A percentile compares a stretch with the other conserved stretches of the same genome.
Evolutionary conservation across 2,113 vertebrate species (phyloP).

Genomic region (Fulmarus glacialis): DNA sequence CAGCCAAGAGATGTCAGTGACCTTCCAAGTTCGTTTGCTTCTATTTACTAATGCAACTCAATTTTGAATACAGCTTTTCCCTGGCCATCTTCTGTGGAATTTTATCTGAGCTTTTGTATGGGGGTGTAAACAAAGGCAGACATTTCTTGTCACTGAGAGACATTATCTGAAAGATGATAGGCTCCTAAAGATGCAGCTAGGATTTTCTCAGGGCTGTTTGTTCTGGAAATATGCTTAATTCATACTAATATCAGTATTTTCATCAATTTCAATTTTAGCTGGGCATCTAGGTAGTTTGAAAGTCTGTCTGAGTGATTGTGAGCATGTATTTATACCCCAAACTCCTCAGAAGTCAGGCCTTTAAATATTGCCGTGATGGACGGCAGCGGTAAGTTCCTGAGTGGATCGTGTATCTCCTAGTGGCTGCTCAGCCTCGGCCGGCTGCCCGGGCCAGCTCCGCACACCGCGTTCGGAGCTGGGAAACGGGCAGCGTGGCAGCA

Average conservation of each 20-base stretch:
- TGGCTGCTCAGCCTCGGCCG: accelerated
- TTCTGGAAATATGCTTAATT: background rate
- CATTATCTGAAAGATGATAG: background rate
- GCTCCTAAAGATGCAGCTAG: background rate
- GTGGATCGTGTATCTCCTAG: background rate
- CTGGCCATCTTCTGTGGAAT: background rate
- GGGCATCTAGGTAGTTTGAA: background rate
- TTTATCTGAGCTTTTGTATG: background rate
- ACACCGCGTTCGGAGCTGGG: accelerated
- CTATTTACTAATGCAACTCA: background rate
- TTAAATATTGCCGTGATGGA: accelerated
- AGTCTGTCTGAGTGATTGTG: background rate
- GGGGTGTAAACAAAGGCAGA: background rate
- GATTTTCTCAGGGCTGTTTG: background rate
- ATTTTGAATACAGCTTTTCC: background rate
- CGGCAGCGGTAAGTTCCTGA: accelerated
- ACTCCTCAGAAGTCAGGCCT: background rate
- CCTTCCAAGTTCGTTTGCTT: background rate
- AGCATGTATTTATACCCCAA: background rate
- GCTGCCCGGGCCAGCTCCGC: background rate
- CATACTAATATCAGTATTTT: background rate
- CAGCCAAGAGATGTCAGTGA: background rate
- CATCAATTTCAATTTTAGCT: background rate
- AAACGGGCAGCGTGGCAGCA: accelerated
- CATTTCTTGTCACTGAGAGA: background rate